Conservation (phyloP, 2,888 invertebrate genomes). For the Lutraria lutraria region DNA sequence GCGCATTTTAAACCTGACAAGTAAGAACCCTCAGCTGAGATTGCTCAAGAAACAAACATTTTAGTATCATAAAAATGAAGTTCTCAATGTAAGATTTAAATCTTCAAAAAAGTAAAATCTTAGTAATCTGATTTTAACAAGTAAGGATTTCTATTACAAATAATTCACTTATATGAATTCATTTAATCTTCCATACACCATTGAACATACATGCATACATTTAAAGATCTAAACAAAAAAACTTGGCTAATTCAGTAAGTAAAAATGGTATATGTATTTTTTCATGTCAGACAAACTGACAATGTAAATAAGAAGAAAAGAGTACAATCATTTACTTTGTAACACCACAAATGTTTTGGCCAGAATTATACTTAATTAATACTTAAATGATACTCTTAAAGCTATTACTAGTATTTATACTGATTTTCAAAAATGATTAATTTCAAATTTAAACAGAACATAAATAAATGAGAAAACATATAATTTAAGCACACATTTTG, state of each 20-base stretch:
- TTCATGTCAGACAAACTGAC: neutral
- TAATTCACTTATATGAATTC: neutral
- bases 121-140: neutral
- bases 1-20: neutral
- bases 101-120: neutral
- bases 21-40: neutral
- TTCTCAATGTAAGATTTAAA: neutral
- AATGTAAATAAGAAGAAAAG: neutral
- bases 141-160: neutral
- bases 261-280: neutral
- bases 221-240: neutral
- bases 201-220: neutral
- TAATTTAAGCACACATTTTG: constrained; percentile 23
- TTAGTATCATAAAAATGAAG: constrained; percentile 10
- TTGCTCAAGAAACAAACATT: neutral
- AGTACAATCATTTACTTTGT: neutral
- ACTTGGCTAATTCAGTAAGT: neutral
- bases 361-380: neutral
- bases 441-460: neutral
- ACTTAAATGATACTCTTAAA: neutral
- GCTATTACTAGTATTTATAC: neutral
- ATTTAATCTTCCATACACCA: neutral
- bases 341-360: neutral
- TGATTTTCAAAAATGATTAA: neutral
- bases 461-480: constrained; percentile 12